A percentile compares a stretch with the other conserved stretches of the same genome.
Conservation (phyloP, 2,888 invertebrate genomes). For the Meganola albula region DNA sequence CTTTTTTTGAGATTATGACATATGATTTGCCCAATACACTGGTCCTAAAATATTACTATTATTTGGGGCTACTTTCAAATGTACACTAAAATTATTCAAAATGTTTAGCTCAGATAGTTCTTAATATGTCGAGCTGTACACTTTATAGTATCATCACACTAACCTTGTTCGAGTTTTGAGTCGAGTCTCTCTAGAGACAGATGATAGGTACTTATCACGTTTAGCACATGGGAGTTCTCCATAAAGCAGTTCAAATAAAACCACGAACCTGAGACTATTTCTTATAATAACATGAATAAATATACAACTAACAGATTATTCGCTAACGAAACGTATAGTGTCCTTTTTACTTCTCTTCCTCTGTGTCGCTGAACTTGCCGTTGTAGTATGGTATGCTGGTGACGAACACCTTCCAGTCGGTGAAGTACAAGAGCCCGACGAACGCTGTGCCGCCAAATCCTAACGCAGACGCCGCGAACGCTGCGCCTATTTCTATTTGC, state of each 20-base stretch:
- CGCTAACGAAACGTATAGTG: constrained; percentile 5
- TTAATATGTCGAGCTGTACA: constrained; percentile 6
- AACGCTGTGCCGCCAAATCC: constrained; percentile 83
- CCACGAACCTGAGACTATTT: constrained; percentile 13
- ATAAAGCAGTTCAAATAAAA: constrained; percentile 6
- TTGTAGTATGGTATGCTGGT: constrained; percentile 86
- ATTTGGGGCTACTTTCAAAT: no score
- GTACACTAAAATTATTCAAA: no score
- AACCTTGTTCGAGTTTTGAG: no score
- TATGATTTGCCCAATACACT: no score
- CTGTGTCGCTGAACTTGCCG: constrained; percentile 80
- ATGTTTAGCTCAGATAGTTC: constrained; percentile 3
- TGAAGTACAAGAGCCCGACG: constrained; percentile 81
- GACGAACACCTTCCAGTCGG: constrained; percentile 87
- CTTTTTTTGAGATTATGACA: no score
- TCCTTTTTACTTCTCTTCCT: constrained; percentile 38
- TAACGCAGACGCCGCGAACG: constrained; percentile 75
- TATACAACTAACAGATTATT: constrained; percentile 16
- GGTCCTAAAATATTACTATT: no score
- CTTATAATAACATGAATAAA: constrained; percentile 35
- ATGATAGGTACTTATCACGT: no score
- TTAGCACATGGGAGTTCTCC: no score
- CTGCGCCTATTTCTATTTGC: constrained; percentile 75
- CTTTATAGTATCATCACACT: no score
- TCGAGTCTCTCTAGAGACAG: no score